These are phyloP conservation scores for Pardosa pseudoannulata DNA, from an alignment of 2,888 invertebrate genomes.

Conservation along the genomic window DNA sequence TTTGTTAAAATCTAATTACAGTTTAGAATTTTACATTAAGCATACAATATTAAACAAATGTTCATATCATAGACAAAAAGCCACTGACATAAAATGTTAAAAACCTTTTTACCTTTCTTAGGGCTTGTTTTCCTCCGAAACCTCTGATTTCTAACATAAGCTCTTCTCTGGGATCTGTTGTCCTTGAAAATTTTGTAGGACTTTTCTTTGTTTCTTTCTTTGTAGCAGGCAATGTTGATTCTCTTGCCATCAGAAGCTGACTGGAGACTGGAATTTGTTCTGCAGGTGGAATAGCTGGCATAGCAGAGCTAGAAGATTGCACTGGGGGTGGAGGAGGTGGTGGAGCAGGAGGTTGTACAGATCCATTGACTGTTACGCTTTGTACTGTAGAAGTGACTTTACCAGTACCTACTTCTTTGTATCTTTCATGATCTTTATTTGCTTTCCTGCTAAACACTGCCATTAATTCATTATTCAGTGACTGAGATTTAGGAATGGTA, in stretches of 20 bases:
- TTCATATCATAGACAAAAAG: too few relatives aligned
- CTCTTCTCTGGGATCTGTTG: constrained; percentile 82
- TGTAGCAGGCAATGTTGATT: constrained; percentile 35
- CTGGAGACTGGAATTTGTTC: constrained; percentile 65
- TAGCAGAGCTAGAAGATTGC: constrained; percentile 29
- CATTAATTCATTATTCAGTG: constrained; percentile 54
- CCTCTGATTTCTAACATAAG: constrained; percentile 85
- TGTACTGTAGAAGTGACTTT: constrained; percentile 14
- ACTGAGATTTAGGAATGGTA: constrained; percentile 61
- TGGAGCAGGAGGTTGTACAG: constrained; percentile 38
- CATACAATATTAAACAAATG: too few relatives aligned
- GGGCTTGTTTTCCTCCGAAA: constrained; percentile 80
- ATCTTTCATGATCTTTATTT: constrained; percentile 19
- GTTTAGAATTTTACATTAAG: too few relatives aligned
- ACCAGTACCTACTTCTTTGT: constrained; percentile 1
- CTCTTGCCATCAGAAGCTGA: constrained; percentile 54
- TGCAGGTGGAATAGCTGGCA: constrained; percentile 66
- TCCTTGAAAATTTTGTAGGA: constrained; percentile 39
- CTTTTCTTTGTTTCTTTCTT: constrained; percentile 63
- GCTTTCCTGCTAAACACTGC: constrained; percentile 54
- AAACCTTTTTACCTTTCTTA: constrained; percentile 75
- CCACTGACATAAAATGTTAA: background rate
- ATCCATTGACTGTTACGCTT: constrained; percentile 49
- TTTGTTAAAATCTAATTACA: too few relatives aligned
- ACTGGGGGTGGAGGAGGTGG: constrained; percentile 66